Evolutionary conservation across 2,888 invertebrate species (phyloP), one percentile per base, ranked within the genome.

Genomic region (Smittia aterrima): DNA sequence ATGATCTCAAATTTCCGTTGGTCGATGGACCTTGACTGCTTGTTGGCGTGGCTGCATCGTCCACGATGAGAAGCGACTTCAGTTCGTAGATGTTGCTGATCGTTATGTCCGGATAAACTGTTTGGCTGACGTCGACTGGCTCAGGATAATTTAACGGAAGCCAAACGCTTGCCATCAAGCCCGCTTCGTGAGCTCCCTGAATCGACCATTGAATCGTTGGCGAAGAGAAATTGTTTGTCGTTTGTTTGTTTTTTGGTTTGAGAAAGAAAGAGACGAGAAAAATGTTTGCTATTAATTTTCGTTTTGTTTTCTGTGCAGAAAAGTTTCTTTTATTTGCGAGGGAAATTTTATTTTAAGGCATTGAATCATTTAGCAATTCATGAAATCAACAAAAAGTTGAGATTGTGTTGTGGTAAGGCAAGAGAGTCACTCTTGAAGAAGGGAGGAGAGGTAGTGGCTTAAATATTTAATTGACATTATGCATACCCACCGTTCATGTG

Each of bases 81-180:
- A 91, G 81, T 78, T 90, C 88, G 11, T 86, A 88, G 68, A 91
- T 87, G 76, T 87, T 86, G 77, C 87, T 85, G 76, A 91, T 87
- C 4, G 87, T 88, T 79, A 87, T 88, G 81, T 90, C 88, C 0
- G 91, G 90, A 77, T 83, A 83, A 77, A 85, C 84, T 16, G 78
- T 79, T 24, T 82, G 81, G 75, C 85, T 85, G 22, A 77, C 77
- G 41, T 78, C 78, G 1, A 75, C 66, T 25, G 79, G 38, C 41
- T 80, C 78, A 13, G 79, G 78, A 71, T 84, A 84, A 74, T 84
- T 83, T 58, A 90, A 82, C 27, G 92, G 92, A 77, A 92, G 86
- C 93, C 93, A 93, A 20, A 94, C 90, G 0, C 93, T 93, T 38
- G 90, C 90, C 13, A 89, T 91, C 75, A 92, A 81, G 77, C 89